Evolutionary conservation across 2,888 invertebrate species (phyloP), one percentile per base, ranked within the genome.

Genomic region (Taphrorychus bicolor): DNA sequence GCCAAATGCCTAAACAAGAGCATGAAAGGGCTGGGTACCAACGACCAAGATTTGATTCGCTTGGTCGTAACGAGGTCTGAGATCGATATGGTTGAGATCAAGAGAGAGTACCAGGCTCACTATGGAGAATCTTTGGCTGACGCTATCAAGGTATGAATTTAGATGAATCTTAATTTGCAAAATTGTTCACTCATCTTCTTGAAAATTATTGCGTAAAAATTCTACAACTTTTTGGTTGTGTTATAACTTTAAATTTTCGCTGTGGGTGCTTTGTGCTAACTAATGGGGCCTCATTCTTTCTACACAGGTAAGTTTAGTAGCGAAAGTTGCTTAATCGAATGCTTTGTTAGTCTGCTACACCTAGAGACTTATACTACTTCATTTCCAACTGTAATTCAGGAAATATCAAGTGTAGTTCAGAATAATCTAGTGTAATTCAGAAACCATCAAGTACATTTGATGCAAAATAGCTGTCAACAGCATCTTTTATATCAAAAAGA

Each of bases 11-110:
- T 97, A 59, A 90, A 95, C 82, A 90, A 92, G 78, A 90, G 93
- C 59, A 94, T 97, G 94, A 92, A 91, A 79, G 96, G 97, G 3
- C 81, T 92, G 71, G 97, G 97, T 68, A 97, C 96, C 3, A 91
- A 94, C 78, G 96, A 97, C 80, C 86, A 88, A 54, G 91, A 92
- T 75, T 85, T 97, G 73, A 95, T 96, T 75, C 89, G 96, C 76
- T 84, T 96, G 64, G 87, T 95, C 75, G 91, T 94, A 53, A 92
- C 94, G 0, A 88, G 95, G 74, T 88, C 88, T 77, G 93, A 95
- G 86, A 85, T 94, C 63, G 96, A 96, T 81, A 87, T 96, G 86
- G 90, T 87, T 0, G 93, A 94, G 76, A 93, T 96, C 76, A 92
- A 93, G 73, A 85, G 87, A 70, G 91, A 91, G 76, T 97, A 91